Evolutionary conservation across 1,140 invertebrate genomes (phyloP).

Genomic region (Cyphomyrmex costatus): DNA sequence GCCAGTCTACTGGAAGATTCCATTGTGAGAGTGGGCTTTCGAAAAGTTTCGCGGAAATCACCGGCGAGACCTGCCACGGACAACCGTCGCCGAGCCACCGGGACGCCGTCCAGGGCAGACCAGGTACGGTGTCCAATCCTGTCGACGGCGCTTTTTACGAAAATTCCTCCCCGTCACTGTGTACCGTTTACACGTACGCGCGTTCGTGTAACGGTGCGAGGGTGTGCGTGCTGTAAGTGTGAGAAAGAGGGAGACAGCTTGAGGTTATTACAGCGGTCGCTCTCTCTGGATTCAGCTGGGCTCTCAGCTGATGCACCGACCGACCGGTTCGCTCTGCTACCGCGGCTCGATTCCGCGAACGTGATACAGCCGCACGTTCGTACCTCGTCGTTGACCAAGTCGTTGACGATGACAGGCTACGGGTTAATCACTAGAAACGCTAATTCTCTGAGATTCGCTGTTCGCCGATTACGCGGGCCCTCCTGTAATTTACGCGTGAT

Average conservation of each 20-base stretch:
- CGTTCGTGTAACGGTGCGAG: not conserved
- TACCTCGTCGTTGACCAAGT: not conserved
- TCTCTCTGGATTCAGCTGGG: slow-evolving; percentile 78
- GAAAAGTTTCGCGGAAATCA: slow-evolving; percentile 78
- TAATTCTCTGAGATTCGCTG: not conserved
- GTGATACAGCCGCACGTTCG: not conserved
- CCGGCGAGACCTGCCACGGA: slow-evolving; percentile 72
- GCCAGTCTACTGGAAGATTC: slow-evolving; percentile 86
- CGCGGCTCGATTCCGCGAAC: slow-evolving; percentile 16
- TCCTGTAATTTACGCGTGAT: not conserved
- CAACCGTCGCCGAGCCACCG: slow-evolving; percentile 46
- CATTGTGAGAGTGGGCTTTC: slow-evolving; percentile 85
- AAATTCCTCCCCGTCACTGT: not conserved
- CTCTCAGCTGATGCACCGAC: slow-evolving; percentile 81
- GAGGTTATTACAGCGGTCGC: slow-evolving; percentile 76
- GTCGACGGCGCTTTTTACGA: slow-evolving; percentile 32
- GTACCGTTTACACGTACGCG: not conserved
- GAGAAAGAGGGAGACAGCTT: slow-evolving; percentile 65
- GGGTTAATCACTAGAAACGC: not conserved
- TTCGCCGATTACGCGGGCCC: not conserved
- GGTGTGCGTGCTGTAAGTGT: not conserved
- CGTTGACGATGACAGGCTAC: slow-evolving; percentile 15
- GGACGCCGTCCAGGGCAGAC: slow-evolving; percentile 37
- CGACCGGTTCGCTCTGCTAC: slow-evolving; percentile 71
- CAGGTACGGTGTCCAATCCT: slow-evolving; percentile 33